Evolutionary conservation across 2,113 vertebrate species (phyloP), one percentile per base, ranked within the genome.

Genomic region (Acinonyx jubatus): DNA sequence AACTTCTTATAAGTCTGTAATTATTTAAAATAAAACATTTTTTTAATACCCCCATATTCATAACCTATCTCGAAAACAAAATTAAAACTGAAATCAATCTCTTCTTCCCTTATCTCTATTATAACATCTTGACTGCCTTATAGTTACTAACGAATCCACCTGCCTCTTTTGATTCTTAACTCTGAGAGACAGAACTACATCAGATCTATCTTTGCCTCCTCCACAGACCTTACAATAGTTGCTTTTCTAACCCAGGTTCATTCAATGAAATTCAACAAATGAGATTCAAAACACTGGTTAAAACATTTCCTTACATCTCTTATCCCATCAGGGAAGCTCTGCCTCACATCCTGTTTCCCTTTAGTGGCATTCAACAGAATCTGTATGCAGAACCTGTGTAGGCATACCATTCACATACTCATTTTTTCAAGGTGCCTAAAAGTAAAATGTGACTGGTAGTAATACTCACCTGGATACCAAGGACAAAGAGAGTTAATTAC

Each of bases 401-500:
- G 3, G 33, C 15, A 41, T 0, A 8, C 4, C 3, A 38, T 25
- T 84, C n/a, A 31, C 38, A 41, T 2, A 5, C 52, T 89, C 68
- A 48, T 61, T 90, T 93, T 76, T 83, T 85, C 73, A 36, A 96
- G 55, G 10, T 81, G 6, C 74, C 48, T 81, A 63, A 52, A 36
- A 76, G 87, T 15, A 65, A 87, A 86, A 84, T 69, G 38, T 50
- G 68, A 52, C 69, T 15, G 29, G 79, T 19, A 87, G 50, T 33
- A 65, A 91, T 52, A 52, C 19, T 85, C n/a, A 89, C 82, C 69
- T 96, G 63, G 50, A 93, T 38, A 68, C n/a, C 79, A 92, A 61
- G 84, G 74, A 95, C 41, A 93, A 89, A 96, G 31, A 41, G n/a
- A 93, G 50, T 74, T 96, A 88, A 94, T 92, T 95, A 96, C 55